A percentile compares a stretch with the other conserved stretches of the same genome.
Evolutionary conservation across 2,888 invertebrate genomes (phyloP).

Genomic region (Lobophora halterata): DNA sequence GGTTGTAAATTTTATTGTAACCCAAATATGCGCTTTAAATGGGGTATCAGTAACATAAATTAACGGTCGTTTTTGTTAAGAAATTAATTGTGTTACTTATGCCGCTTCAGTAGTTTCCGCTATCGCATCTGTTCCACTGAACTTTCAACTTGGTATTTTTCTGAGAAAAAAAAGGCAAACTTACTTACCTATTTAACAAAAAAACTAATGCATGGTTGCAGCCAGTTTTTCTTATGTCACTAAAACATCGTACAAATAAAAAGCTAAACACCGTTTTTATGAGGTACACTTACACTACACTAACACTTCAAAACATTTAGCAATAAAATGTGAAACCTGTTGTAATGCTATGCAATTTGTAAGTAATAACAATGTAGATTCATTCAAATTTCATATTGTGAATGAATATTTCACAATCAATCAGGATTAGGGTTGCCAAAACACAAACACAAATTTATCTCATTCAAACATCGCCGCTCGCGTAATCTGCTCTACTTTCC

Average conservation of each 20-base stretch:
- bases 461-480: slow-evolving; percentile 33
- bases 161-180: slow-evolving; percentile 14
- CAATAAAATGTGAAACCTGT: no score
- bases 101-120: slow-evolving; percentile 37
- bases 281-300: no score
- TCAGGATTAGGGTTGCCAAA: slow-evolving; percentile 27
- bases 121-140: slow-evolving; percentile 36
- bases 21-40: slow-evolving; percentile 25
- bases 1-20: slow-evolving; percentile 4
- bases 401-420: slow-evolving; percentile 18
- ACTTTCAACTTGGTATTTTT: slow-evolving; percentile 36
- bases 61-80: slow-evolving; percentile 30
- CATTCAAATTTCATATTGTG: slow-evolving; percentile 10
- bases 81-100: slow-evolving; percentile 23
- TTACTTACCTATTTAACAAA: no score
- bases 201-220: no score
- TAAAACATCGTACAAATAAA: no score
- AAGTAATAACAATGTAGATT: slow-evolving; percentile 7
- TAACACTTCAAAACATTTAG: slow-evolving; percentile 10
- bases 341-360: no score
- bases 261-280: no score
- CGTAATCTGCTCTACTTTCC: slow-evolving; percentile 48
- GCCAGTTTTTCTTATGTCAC: no score
- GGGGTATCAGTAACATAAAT: slow-evolving; percentile 22
- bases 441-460: slow-evolving; percentile 22